Evolutionary conservation across 2,113 vertebrate species (phyloP).

Genomic region (Colius striatus): DNA sequence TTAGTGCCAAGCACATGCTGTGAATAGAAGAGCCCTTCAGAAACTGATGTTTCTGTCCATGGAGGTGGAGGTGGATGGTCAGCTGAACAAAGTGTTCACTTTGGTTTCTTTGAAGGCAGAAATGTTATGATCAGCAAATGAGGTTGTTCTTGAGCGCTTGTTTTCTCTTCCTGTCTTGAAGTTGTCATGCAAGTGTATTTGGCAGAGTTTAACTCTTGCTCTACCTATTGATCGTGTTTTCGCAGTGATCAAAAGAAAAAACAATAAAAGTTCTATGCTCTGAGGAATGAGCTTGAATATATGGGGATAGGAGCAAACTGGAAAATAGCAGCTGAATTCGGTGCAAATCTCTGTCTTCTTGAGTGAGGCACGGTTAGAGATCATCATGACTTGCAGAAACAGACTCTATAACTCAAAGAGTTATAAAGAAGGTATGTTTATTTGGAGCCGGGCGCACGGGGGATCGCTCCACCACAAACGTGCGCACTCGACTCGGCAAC

Average conservation of each 20-base stretch:
- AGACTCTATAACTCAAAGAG: no score
- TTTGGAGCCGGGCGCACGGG: no score
- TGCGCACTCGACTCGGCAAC: no score
- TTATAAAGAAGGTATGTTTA: no score
- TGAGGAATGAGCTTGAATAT: neutral
- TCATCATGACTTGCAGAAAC: no score
- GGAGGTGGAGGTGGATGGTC: constrained; percentile 13
- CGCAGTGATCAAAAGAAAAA: neutral
- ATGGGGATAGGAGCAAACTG: neutral
- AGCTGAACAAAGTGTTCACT: constrained; percentile 59
- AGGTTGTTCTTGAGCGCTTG: neutral
- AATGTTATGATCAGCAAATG: constrained; percentile 16
- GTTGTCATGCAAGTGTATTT: neutral
- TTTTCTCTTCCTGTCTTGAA: constrained; percentile 11
- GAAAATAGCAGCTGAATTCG: neutral
- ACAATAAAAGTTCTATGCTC: neutral
- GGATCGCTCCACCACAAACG: no score
- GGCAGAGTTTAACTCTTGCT: constrained; percentile 10
- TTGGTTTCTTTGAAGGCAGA: constrained; percentile 37
- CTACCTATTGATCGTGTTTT: neutral
- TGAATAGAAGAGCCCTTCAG: constrained; percentile 21
- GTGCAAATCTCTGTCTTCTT: neutral
- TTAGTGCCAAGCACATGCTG: neutral
- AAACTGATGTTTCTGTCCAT: neutral
- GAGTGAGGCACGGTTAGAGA: neutral